Evolutionary conservation across 1,140 invertebrate genomes (phyloP), one percentile per base, ranked within the genome.

Genomic region (Leptoteleia sp.): DNA sequence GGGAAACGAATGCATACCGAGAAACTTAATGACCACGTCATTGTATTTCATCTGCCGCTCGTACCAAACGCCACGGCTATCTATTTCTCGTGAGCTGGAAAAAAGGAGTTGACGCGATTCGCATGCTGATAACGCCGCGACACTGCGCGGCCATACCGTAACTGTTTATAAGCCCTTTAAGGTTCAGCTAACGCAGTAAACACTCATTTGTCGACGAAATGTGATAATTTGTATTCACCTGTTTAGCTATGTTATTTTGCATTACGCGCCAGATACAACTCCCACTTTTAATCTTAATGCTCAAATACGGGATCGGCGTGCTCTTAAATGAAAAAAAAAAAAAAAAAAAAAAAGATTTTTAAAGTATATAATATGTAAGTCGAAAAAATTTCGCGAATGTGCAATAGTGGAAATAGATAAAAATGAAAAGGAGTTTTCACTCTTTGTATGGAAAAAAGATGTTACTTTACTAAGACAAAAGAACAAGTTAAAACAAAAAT

Each of bases 161-260:
- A 62, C 29, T 48, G 12, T 72, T 72, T 75, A 59, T 35, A 67
- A 75, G 35, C 50, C 59, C 71, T 65, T 65, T 55, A 64, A 59
- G 61, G 33, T 52, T 57, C 38, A 29, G 50, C 25, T 38, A n/a
- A 29, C 27, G 3, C 13, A 50, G 22, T 27, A 61, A 61, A 42
- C 31, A 19, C 35, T 50, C 33, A 59, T 70, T 70, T 70, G 65
- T 50, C 40, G 35, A 8, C 35, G 4, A 50, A 57, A 70, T 59
- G 35, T 17, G 54, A 55, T 59, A 40, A 70, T 59, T 70, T 48
- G 43, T 59, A 70, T 59, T 50, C 65, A 37, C 22, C 35, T n/a
- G 11, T 48, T n/a, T 5, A 12, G 38, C 13, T 37, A 22, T 55
- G 42, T 50, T 37, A 48, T 64, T 61, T 35, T n/a, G 17, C 42